A percentile compares a stretch with the other conserved stretches of the same genome.
Conservation (phyloP, 2,888 invertebrate genomes). For the Tanypteryx hageni region DNA sequence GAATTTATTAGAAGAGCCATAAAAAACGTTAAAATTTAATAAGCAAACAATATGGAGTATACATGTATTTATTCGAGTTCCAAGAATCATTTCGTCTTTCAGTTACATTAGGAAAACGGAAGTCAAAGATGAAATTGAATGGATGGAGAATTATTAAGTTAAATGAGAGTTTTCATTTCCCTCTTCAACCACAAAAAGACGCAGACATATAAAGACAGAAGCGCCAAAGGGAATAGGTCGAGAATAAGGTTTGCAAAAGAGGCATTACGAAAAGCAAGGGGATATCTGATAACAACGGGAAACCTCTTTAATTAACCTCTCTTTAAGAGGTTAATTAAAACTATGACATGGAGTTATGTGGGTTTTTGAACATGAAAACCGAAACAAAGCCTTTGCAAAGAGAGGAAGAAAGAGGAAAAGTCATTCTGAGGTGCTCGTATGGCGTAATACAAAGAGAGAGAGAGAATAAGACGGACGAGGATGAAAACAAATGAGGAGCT, state of each 20-base stretch:
- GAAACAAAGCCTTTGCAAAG: neutral
- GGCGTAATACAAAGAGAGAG: no score
- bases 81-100: no score
- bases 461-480: neutral
- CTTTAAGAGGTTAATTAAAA: neutral
- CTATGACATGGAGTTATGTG: neutral
- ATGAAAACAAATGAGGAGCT: constrained; percentile 8
- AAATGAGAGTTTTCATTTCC: neutral
- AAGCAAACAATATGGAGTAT: no score
- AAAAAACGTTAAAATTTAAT: no score
- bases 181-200: neutral
- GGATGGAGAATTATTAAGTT: neutral
- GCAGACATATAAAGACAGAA: neutral
- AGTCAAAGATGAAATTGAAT: no score
- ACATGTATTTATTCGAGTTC: no score
- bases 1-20: no score
- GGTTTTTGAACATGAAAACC: neutral
- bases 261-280: neutral
- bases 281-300: neutral
- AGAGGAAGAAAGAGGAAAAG: neutral
- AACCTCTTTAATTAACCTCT: neutral
- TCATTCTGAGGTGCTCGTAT: no score
- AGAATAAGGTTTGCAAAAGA: neutral
- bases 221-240: neutral
- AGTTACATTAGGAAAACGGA: no score